Evolutionary conservation across 2,113 vertebrate genomes (phyloP).

Genomic region (Psilopsiagon aymara): DNA sequence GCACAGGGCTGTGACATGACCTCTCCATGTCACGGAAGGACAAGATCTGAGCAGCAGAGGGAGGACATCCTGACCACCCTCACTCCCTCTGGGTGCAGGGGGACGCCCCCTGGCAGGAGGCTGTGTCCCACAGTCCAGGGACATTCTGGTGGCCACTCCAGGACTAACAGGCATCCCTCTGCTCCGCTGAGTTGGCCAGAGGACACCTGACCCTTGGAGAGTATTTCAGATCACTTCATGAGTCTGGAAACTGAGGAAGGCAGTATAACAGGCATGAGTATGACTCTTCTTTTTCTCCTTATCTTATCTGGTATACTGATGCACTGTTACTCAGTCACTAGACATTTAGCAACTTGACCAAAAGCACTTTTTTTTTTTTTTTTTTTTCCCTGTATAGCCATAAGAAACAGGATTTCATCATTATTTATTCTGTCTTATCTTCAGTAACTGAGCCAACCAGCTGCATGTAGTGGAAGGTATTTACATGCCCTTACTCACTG

Average conservation of each 20-base stretch:
- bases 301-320: constrained; percentile 20
- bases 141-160: not conserved
- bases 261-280: not conserved
- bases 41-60: not conserved
- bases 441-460: not conserved
- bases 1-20: not conserved
- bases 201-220: not conserved
- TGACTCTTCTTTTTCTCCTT: not conserved
- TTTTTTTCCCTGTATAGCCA: not conserved
- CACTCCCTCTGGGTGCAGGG: not conserved
- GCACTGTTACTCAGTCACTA: not conserved
- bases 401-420: constrained; percentile 25
- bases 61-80: not conserved
- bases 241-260: not conserved
- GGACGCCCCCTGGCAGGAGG: not conserved
- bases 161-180: not conserved
- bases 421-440: constrained; percentile 57
- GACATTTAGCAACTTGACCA: constrained; percentile 47
- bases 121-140: not conserved
- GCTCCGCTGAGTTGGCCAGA: not conserved
- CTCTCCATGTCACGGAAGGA: rapidly evolving
- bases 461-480: not conserved
- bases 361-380: not conserved
- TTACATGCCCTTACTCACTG: not conserved
- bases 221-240: not conserved